These are phyloP conservation scores for Scaptomyza pallida DNA, from an alignment of 1,140 invertebrate species.

Conservation along the genomic window DNA sequence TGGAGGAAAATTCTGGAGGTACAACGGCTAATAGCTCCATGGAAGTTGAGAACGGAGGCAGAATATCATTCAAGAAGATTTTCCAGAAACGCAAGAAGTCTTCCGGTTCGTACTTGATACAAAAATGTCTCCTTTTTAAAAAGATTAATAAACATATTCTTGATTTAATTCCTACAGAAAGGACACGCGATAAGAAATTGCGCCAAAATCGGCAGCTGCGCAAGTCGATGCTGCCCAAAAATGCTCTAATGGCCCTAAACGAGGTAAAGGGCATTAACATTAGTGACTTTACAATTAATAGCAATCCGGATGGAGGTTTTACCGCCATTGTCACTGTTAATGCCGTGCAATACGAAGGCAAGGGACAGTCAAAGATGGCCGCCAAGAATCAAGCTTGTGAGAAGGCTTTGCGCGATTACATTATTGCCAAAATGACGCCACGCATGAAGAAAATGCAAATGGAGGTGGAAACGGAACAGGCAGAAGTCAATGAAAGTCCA, in stretches of 20 bases:
- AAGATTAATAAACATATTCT: not conserved
- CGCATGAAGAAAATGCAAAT: constrained; percentile 51
- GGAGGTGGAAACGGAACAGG: constrained; percentile 39
- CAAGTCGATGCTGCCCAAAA: constrained; percentile 90
- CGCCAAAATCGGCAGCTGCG: constrained; percentile 88
- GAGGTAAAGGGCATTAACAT: constrained; percentile 87
- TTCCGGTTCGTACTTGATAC: constrained; percentile 54
- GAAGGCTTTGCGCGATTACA: constrained; percentile 88
- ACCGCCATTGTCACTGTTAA: constrained; percentile 78
- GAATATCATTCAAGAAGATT: constrained; percentile 80
- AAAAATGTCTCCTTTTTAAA: not conserved
- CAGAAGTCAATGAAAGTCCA: not conserved
- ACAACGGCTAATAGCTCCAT: not conserved
- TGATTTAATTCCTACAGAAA: constrained; percentile 43
- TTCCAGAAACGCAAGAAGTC: constrained; percentile 81
- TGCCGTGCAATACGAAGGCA: constrained; percentile 74
- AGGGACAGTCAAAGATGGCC: constrained; percentile 85
- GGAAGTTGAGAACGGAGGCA: constrained; percentile 51
- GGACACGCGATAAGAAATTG: constrained; percentile 85
- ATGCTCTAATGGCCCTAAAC: constrained; percentile 93
- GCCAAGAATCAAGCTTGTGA: constrained; percentile 89
- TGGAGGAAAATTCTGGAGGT: too few species aligned
- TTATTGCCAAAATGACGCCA: constrained; percentile 88
- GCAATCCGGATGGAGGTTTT: constrained; percentile 71
- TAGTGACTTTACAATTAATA: constrained; percentile 78